Evolutionary conservation across 2,797 vertebrate species (phyloP).

Genomic region (Gymnopithys bicolor): DNA sequence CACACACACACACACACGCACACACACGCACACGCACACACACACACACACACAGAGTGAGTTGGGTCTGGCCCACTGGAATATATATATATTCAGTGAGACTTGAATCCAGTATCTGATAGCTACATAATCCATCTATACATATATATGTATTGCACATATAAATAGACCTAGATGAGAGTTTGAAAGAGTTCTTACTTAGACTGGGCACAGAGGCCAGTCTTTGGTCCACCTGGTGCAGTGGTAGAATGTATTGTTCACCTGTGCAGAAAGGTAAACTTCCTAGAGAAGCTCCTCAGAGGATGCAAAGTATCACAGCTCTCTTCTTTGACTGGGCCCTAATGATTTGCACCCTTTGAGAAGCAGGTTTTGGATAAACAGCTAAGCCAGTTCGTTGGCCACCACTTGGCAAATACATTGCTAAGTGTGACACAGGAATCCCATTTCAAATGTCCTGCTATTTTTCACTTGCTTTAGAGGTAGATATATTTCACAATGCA

Average conservation of each 20-base stretch:
- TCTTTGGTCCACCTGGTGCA: not conserved
- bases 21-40: too few species aligned
- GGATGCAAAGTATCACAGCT: not conserved
- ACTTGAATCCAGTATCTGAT: too few species aligned
- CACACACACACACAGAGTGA: too few species aligned
- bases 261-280: not conserved
- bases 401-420: not conserved
- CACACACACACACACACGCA: too few species aligned
- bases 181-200: not conserved
- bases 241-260: rapidly evolving
- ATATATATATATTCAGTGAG: too few species aligned
- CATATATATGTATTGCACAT: not conserved
- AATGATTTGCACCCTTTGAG: not conserved
- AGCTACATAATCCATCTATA: not conserved
- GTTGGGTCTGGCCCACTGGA: too few species aligned
- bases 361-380: not conserved
- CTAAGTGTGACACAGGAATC: not conserved
- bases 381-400: not conserved
- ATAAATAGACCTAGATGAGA: not conserved
- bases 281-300: not conserved
- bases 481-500: not conserved
- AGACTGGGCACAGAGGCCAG: not conserved
- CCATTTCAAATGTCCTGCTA: not conserved
- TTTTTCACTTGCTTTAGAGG: not conserved
- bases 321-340: not conserved